A percentile compares a stretch with the other conserved stretches of the same genome.
Evolutionary conservation across 2,888 invertebrate species (phyloP).

Genomic region (Epinotia ramella): DNA sequence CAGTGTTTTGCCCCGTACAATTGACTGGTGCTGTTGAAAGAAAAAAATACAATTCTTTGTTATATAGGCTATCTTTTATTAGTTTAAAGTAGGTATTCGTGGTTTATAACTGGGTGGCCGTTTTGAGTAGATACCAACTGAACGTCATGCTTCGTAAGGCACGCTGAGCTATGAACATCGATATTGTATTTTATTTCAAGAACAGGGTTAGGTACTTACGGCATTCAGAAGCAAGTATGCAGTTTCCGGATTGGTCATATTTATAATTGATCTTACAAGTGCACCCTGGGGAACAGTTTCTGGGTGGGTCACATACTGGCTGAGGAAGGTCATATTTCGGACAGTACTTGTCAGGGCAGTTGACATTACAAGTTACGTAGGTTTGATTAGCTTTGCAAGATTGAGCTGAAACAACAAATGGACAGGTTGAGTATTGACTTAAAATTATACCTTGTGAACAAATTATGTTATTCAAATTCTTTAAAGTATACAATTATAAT

Average conservation of each 20-base stretch:
- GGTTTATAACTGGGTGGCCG: no score
- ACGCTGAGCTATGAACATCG: background rate
- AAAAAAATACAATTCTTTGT: background rate
- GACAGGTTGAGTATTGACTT: background rate
- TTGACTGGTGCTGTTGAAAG: slow-evolving; percentile 41
- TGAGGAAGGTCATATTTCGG: slow-evolving; percentile 41
- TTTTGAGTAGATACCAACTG: no score
- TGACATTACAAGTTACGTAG: slow-evolving; percentile 39
- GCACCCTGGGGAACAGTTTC: slow-evolving; percentile 41
- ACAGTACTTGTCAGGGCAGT: slow-evolving; percentile 42
- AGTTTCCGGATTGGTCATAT: slow-evolving; percentile 37
- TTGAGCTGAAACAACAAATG: slow-evolving; percentile 32
- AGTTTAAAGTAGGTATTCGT: no score
- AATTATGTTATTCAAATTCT: no score
- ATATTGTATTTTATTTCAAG: background rate
- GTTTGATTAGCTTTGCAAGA: slow-evolving; percentile 44
- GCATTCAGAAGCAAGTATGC: slow-evolving; percentile 45
- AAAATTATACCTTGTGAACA: no score
- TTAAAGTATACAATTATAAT: no score
- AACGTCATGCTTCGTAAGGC: no score
- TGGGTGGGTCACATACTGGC: slow-evolving; percentile 43
- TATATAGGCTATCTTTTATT: no score
- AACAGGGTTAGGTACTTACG: slow-evolving; percentile 38
- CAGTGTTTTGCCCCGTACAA: slow-evolving; percentile 45
- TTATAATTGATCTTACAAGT: slow-evolving; percentile 45